Base-by-base conservation (phyloP, 2,888 invertebrate genomes). In the Ormyrus thymus region DNA sequence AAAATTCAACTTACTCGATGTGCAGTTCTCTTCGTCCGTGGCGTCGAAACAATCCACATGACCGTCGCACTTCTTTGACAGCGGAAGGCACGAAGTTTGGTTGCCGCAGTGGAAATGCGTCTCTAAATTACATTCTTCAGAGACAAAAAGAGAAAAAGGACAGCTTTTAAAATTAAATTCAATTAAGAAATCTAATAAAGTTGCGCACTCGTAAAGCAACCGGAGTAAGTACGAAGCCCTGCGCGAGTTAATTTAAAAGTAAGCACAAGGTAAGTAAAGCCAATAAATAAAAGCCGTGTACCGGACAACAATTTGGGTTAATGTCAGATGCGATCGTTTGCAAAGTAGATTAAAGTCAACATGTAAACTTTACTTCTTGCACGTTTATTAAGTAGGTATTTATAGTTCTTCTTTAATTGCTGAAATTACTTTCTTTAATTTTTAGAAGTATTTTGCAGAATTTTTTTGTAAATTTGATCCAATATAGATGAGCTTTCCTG, bases 11-110 rank as follows among this genome's bases (percentile, higher is more conserved):
- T 89, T 90, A 94, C 94, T 92, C 87, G 91, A 90, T 68, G 93
- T 93, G 88, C 95, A 95, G 88, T 94, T 93, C 51, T 93, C 90
- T 92, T 95, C 95, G 86, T 95, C 95, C 56, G 92, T 92, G 76
- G 93, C 94, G 88, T 95, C 95, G 95, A 95, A 95, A 87, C 95
- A 95, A 87, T 95, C 95, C 79, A 95, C 93, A 80, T 92, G 90
- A 55, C 94, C 94, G 86, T 95, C 93, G 88, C 95, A 95, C 84
- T 92, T 91, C 87, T 93, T 94, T n/a, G 90, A 90, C 81, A 93
- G 92, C n/a, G 93, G 90, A 79, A 95, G 92, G 89, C 95, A 95
- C 66, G 95, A 95, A 83, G 95, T 94, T 68, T 92, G 91, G 84
- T 95, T 94, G 65, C 95, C 94, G 86, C 95, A 95, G 69, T 93